Evolutionary conservation across 64 coral and sea anemone genomes (phyloP).

Genomic region (Montipora efflorescens): DNA sequence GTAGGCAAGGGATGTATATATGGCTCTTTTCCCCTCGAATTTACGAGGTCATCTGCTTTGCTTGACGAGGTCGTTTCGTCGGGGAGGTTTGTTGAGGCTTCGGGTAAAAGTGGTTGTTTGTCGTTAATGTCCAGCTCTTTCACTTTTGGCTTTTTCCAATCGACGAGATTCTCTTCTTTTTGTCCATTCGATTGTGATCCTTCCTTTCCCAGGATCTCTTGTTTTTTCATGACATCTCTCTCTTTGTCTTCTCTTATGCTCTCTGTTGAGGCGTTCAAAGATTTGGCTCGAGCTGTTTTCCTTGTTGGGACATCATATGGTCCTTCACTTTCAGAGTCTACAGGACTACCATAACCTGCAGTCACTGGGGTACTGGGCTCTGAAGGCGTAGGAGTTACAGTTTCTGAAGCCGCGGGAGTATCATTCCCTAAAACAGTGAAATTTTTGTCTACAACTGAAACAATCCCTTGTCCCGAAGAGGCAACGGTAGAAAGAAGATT

Average conservation of each 20-base stretch:
- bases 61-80: background rate
- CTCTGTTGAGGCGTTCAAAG: background rate
- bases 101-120: background rate
- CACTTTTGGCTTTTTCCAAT: background rate
- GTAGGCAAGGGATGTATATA: background rate
- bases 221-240: background rate
- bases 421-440: background rate
- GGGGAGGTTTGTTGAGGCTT: background rate
- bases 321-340: slow-evolving; percentile 12
- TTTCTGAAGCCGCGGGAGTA: slow-evolving; percentile 30
- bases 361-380: background rate
- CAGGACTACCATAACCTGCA: background rate
- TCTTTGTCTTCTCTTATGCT: background rate
- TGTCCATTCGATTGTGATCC: background rate
- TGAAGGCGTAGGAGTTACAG: background rate
- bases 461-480: background rate
- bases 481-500: background rate
- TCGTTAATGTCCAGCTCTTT: background rate
- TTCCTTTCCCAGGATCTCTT: background rate
- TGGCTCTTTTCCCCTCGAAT: background rate
- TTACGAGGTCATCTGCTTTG: background rate
- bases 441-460: background rate
- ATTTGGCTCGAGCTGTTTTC: background rate
- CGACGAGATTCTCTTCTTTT: background rate
- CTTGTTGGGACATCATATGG: background rate